Evolutionary conservation across 35 echinoderm and acorn worm genomes (phyloP), one percentile per base, ranked within the genome.

Genomic region (Nesometra sesokonis): DNA sequence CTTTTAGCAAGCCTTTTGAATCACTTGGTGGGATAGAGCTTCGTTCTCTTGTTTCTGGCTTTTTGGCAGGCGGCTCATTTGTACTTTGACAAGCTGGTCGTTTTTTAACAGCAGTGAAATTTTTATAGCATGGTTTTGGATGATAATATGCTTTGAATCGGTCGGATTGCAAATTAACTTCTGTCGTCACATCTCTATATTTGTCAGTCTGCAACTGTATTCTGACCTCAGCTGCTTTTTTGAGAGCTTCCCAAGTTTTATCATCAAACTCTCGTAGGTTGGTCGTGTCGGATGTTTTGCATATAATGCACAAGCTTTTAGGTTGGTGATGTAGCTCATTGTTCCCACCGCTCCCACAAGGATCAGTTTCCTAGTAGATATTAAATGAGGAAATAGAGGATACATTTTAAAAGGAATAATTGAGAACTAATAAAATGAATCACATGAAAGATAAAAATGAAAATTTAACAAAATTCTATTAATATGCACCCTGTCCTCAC

Each of bases 231-330:
- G 35, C 81, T 83, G 81, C 81, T 83, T 38, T 83, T 17, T 83
- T 83, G 11, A 83, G 21, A 37, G 35, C 3, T 37, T 38, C 33
- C 81, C 81, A 83, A 30, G 32, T 34, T 83, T 38, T 30, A 37
- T 33, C 35, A 15, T 37, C 81, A 83, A 36, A 83, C 35, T 37
- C 35, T 83, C 9, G 2, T 21, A 83, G 81, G 11, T 36, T 19
- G 11, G 13, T 15, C 0, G 11, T 35, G 35, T 89, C 46, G 1
- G 0, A 30, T 4, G 81, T 82, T 80, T 76, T 89, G 31, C 80
- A 89, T 34, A 88, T 82, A 37, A 89, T 89, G 80, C 87, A 89
- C 21, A 67, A 5, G n/a, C n/a, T n/a, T n/a, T n/a, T n/a, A n/a
- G n/a, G n/a, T n/a, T n/a, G n/a, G n/a, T n/a, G n/a, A n/a, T n/a